Evolutionary conservation across 1,140 invertebrate species (phyloP), one percentile per base, ranked within the genome.

Genomic region (Nilaparvata lugens): DNA sequence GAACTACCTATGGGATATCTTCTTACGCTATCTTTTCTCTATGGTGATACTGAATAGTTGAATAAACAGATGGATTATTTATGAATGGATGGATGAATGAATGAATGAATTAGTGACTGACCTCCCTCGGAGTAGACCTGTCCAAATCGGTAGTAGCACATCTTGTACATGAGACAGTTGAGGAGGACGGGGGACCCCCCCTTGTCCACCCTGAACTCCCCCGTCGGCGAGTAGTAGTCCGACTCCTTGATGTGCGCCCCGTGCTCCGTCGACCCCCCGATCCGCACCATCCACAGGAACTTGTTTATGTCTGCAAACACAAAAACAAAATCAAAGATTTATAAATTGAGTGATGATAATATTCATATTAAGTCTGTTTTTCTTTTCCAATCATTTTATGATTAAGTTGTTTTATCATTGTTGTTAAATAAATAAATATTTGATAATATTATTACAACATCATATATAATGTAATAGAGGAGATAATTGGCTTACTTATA

Each of bases 231-330:
- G 77, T 96, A 98, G 74, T 98, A 98, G 78, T 98, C 94, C 70
- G 85, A 86, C 76, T 98, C 96, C 70, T 93, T 91, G 67, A 98
- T 98, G 71, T 97, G 93, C 51, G 84, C 83, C 38, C 95, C 95
- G 67, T 88, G 83, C 62, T 97, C 93, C 19, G 95, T 98, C 70
- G 91, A 95, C 61, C 95, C 95, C 65, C 94, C 95, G 73, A 98
- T 98, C 62, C 95, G 83, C 6, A 98, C 95, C 95, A 98, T 98
- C 95, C 95, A 98, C 65, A 98, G 79, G 77, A 98, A 98, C 78
- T 98, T 98, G 75, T 98, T 98, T 53, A 98, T 94, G 74, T 97
- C 88, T 89, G 70, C 31, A 19, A 16, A 52, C 52, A 28, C 0
- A 54, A 48, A 48, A 4, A 19, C 5, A 45, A 28, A 28, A 28